phyloP scores from a whole-genome alignment of 2,113 vertebrate genomes.

The Azemiops feae region DNA sequence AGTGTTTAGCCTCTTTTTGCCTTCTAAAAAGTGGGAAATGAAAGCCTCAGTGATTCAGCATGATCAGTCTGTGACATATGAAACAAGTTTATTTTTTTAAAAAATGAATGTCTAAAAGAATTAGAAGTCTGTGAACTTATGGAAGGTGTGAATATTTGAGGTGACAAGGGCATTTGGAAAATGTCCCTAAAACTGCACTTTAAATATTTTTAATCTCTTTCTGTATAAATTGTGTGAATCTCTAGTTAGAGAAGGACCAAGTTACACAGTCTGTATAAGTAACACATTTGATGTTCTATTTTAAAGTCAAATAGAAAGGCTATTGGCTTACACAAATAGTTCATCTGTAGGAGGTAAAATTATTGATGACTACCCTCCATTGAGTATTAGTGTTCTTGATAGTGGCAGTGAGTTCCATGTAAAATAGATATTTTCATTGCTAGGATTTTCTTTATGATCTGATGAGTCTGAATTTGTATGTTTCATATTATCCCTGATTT shows the following conservation, averaged over 20 bases:
- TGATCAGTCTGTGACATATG: background rate
- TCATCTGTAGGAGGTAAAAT: background rate
- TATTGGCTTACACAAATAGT: conserved; percentile 10
- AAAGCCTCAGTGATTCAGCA: conserved; percentile 27
- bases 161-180: conserved; percentile 8
- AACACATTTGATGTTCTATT: conserved; percentile 10
- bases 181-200: conserved; percentile 3
- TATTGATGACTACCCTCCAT: background rate
- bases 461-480: background rate
- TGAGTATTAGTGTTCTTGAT: background rate
- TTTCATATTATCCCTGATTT: background rate
- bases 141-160: conserved; percentile 24
- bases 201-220: conserved; percentile 38
- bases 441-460: background rate
- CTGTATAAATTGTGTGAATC: background rate
- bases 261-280: conserved; percentile 3
- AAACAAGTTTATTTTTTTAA: conserved; percentile 45
- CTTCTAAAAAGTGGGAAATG: background rate
- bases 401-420: background rate
- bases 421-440: background rate
- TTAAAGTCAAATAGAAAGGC: background rate
- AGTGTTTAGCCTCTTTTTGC: background rate
- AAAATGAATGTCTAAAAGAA: conserved; percentile 37
- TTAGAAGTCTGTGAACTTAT: conserved; percentile 54
- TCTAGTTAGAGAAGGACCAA: conserved; percentile 8